phyloP scores from a whole-genome alignment of 2,888 invertebrate genomes.

The Luperina nickerlii region DNA sequence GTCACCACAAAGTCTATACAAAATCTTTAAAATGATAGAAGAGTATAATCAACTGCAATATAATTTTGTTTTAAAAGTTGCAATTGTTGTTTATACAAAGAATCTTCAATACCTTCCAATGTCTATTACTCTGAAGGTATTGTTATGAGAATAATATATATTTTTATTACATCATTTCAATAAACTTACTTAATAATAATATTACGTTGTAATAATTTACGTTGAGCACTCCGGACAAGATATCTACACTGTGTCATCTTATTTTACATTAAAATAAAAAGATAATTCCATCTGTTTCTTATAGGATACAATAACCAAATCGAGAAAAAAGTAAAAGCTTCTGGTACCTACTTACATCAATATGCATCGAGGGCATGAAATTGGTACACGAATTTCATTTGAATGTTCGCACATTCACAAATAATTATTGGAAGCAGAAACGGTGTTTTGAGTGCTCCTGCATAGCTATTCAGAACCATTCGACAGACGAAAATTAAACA shows the following conservation, averaged over 20 bases:
- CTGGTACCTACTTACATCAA: constrained; percentile 13
- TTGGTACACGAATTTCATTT: constrained; percentile 28
- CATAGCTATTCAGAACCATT: not conserved
- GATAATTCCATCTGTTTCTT: constrained; percentile 19
- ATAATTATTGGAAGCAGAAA: constrained; percentile 14
- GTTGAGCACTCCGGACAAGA: not conserved
- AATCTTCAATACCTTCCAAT: not conserved
- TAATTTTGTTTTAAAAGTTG: not conserved
- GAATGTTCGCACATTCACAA: not conserved
- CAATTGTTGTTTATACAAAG: not conserved
- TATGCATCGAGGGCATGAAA: constrained; percentile 23
- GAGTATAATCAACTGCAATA: not conserved
- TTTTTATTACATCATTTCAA: constrained; percentile 13
- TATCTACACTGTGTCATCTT: constrained; percentile 6
- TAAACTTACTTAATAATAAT: not conserved
- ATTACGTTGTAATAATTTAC: not conserved
- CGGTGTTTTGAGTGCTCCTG: not conserved
- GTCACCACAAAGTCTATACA: not conserved
- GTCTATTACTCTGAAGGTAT: not conserved
- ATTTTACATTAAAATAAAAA: constrained; percentile 31
- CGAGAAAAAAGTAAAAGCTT: constrained; percentile 37
- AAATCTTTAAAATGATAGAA: not conserved
- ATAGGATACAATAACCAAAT: constrained; percentile 27
- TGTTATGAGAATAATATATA: not conserved
- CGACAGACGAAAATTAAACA: not conserved